Conservation (phyloP, 2,113 vertebrate species). For the Ariopsis seemanni region DNA sequence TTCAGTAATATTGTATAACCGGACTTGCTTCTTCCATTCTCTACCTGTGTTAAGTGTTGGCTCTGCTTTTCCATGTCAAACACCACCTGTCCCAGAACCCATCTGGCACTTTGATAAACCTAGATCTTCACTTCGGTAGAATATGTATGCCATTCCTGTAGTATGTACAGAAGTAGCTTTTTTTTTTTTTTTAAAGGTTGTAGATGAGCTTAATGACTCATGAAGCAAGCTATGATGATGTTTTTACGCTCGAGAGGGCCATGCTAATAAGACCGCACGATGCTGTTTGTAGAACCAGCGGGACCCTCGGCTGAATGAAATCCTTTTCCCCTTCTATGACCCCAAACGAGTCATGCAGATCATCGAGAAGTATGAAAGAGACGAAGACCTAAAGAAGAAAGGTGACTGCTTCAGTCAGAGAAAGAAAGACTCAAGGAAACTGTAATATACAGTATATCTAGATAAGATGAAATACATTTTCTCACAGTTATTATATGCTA, state of each 20-base stretch:
- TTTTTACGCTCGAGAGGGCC: constrained; percentile 22
- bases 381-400: constrained; percentile 89
- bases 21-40: neutral
- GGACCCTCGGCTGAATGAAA: constrained; percentile 96
- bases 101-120: neutral
- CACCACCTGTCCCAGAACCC: neutral
- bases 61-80: neutral
- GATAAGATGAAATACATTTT: too few relatives aligned
- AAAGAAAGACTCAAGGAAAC: neutral
- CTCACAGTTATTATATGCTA: constrained; percentile 49
- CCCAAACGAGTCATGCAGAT: constrained; percentile 95
- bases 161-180: neutral
- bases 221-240: constrained; percentile 27
- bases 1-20: neutral
- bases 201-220: constrained; percentile 18
- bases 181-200: neutral
- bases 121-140: neutral
- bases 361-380: constrained; percentile 92
- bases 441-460: neutral
- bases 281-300: constrained; percentile 85
- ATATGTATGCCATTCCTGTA: neutral
- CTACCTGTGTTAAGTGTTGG: constrained; percentile 2
- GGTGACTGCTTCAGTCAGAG: constrained; percentile 68
- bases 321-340: constrained; percentile 98
- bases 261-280: constrained; percentile 2